Conservation (phyloP, 2,797 vertebrate species). For the Hoplostethus atlanticus region DNA sequence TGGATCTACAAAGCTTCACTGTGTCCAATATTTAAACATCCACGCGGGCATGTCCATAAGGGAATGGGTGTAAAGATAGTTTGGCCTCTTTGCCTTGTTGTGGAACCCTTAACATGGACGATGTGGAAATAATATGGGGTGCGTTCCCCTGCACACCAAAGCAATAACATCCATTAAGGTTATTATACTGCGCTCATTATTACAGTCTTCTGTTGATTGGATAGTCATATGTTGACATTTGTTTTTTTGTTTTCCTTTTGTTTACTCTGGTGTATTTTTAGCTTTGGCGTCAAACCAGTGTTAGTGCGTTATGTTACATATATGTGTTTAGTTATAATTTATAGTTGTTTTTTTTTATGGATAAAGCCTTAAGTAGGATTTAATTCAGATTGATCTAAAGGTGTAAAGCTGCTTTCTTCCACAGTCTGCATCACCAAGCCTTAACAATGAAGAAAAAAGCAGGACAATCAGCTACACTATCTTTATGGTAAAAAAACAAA, state of each 20-base stretch:
- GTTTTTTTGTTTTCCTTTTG: slow-evolving; percentile 9
- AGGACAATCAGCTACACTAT: slow-evolving; percentile 55
- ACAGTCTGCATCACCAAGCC: slow-evolving; percentile 23
- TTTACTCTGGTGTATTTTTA: slow-evolving; percentile 31
- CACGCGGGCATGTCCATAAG: slow-evolving; percentile 35
- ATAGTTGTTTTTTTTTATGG: slow-evolving; percentile 53
- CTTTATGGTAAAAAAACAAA: neutral
- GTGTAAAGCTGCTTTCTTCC: neutral
- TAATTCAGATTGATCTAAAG: slow-evolving; percentile 22
- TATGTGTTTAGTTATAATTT: slow-evolving; percentile 56
- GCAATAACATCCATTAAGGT: slow-evolving; percentile 67
- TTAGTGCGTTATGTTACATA: slow-evolving; percentile 48
- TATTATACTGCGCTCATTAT: slow-evolving; percentile 12
- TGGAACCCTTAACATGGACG: slow-evolving; percentile 41
- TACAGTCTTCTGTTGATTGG: slow-evolving; percentile 1
- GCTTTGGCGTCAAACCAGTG: slow-evolving; percentile 47
- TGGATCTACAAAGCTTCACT: slow-evolving; percentile 18
- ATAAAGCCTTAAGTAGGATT: slow-evolving; percentile 21
- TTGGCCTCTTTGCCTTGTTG: slow-evolving; percentile 36
- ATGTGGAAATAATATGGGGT: slow-evolving; percentile 11
- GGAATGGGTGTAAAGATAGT: slow-evolving; percentile 34
- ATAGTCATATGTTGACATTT: slow-evolving; percentile 15
- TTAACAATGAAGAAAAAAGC: slow-evolving; percentile 44
- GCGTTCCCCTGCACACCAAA: slow-evolving; percentile 63
- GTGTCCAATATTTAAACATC: slow-evolving; percentile 14